Evolutionary conservation across 2,113 vertebrate genomes (phyloP).

Genomic region (Cranoglanis bouderius): DNA sequence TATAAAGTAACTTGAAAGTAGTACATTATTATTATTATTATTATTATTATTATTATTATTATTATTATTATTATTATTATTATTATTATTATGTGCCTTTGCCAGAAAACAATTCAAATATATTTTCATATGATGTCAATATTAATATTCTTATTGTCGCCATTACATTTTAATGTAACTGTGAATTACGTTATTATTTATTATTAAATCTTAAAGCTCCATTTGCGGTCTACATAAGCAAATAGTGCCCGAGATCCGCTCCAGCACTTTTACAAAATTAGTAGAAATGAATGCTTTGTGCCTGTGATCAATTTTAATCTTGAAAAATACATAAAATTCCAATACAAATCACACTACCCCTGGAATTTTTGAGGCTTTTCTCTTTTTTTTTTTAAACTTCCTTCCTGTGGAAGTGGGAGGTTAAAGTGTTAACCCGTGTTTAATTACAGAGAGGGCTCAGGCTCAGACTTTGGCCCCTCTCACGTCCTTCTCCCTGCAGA

Average conservation of each 20-base stretch:
- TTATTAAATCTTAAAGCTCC: neutral
- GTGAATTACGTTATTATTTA: neutral
- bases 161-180: neutral
- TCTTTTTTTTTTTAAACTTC: conserved; percentile 42
- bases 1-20: neutral
- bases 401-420: conserved; percentile 58
- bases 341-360: neutral
- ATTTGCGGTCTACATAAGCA: neutral
- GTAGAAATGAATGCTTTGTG: neutral
- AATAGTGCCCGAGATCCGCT: neutral
- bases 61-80: neutral
- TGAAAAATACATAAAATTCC: neutral
- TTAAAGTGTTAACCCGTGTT: conserved; percentile 62
- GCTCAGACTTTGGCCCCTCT: conserved; percentile 26
- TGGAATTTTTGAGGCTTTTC: neutral
- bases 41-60: too few species aligned
- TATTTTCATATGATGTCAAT: too few species aligned
- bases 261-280: neutral
- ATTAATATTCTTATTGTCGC: neutral
- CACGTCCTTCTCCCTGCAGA: conserved; percentile 16
- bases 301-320: conserved; percentile 13
- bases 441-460: conserved; percentile 57
- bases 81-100: too few species aligned
- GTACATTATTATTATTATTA: too few species aligned
- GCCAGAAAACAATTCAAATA: too few species aligned